Base-by-base conservation (phyloP, 2,113 vertebrate genomes). In the Pongo pygmaeus region DNA sequence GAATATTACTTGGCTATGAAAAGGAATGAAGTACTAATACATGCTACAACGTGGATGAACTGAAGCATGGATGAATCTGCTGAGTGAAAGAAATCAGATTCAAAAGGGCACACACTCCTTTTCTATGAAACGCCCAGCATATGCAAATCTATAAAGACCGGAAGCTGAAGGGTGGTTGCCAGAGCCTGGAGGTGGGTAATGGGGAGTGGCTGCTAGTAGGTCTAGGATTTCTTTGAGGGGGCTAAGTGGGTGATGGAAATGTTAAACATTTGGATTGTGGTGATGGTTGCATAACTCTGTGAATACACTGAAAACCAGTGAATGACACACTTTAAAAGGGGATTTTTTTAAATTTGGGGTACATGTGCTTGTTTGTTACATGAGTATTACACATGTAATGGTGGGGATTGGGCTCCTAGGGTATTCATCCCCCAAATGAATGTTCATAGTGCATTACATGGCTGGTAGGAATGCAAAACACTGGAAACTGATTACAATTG, bases 121-220 rank as follows among this genome's bases (percentile, higher is more conserved):
- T 50, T 38, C 27, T 18, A n/a, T 7, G 32, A 89, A 38, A 94
- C 50, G 35, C 8, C 46, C 14, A 84, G 40, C 57, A 70, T 3
- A 57, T 16, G 23, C 32, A 57, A 22, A 59, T 69, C 9, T 61
- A 8, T 12, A 52, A 50, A 22, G 38, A 30, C 22, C 6, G 5
- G n/a, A 57, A 46, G 69, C 5, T 2, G n/a, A 35, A 0, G 9
- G 6, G 17, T 48, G 18, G 69, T 30, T 32, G 9, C 38, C 32
- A 50, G 78, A 85, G 22, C 38, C 48, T 32, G 25, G 6, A 55
- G 17, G 8, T 9, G 48, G 25, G 13, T 16, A 11, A 5, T 23
- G 72, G 59, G 25, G 25, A 67, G n/a, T 30, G 72, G 50, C 30
- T 59, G 3, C 35, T 52, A n/a, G 48, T 8, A 50, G 38, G 13